Conservation (phyloP, 30 jellyfish, hydroid and myxozoan genomes). For the Cassiopea andromeda region DNA sequence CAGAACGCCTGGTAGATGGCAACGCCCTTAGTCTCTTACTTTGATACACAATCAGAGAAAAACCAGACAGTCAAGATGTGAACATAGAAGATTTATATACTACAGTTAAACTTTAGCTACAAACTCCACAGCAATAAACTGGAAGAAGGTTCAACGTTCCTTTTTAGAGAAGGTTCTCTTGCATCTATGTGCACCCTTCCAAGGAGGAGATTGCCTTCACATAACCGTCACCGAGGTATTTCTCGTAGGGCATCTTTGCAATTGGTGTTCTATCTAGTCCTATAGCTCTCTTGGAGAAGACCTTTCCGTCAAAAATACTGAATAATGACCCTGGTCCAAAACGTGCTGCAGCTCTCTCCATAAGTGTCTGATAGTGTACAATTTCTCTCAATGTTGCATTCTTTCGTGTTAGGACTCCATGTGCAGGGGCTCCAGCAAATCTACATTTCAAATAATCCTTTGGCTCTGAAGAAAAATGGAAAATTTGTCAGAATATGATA, state of each 20-base stretch:
- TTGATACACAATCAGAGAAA: too few relatives aligned
- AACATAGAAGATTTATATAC: too few relatives aligned
- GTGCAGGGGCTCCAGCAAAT: conserved; percentile 53
- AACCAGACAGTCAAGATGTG: too few relatives aligned
- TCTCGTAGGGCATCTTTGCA: not conserved
- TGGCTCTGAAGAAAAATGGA: conserved; percentile 13
- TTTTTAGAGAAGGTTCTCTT: not conserved
- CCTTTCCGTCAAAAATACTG: conserved; percentile 35
- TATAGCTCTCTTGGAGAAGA: conserved; percentile 25
- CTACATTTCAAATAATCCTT: conserved; percentile 31
- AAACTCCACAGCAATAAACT: too few relatives aligned
- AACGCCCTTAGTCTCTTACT: too few relatives aligned
- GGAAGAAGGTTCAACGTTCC: not conserved
- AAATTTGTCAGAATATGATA: too few relatives aligned
- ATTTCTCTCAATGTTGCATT: conserved; percentile 21
- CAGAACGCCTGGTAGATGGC: too few relatives aligned
- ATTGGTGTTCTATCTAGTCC: conserved; percentile 35
- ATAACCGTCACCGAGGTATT: conserved; percentile 18
- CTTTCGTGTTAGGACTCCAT: conserved; percentile 46
- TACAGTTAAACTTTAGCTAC: too few relatives aligned
- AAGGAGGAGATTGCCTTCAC: conserved; percentile 21
- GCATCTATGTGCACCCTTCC: conserved; percentile 19
- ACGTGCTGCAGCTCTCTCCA: conserved; percentile 6
- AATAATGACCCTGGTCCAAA: not conserved
- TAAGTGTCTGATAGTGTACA: conserved; percentile 5